phyloP scores from a whole-genome alignment of 1,140 invertebrate genomes.

The Trypoxylus dichotomus region DNA sequence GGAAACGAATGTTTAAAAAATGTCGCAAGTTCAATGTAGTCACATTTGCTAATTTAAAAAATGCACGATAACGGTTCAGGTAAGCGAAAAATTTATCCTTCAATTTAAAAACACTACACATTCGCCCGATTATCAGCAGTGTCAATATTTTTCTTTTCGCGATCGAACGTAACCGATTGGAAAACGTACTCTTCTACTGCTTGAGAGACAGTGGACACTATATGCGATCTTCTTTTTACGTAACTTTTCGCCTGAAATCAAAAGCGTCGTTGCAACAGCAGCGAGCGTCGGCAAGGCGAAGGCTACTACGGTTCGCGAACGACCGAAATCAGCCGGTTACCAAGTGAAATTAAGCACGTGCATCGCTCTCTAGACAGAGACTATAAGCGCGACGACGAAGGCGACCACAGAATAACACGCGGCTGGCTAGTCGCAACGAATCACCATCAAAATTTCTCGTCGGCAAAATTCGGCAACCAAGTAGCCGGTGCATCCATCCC shows the following conservation, averaged over 20 bases:
- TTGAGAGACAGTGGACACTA: neutral
- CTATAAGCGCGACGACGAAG: neutral
- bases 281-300: constrained; percentile 11
- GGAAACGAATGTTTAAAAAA: no score
- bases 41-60: no score
- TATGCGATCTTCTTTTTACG: neutral
- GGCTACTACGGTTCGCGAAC: constrained; percentile 25
- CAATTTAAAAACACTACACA: no score
- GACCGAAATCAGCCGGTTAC: constrained; percentile 33
- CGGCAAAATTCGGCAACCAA: constrained; percentile 16
- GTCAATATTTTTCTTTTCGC: no score
- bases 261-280: neutral
- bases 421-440: neutral
- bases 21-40: no score
- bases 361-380: neutral
- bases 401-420: neutral
- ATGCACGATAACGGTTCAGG: no score
- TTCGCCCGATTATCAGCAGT: no score
- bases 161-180: neutral
- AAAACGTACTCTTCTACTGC: neutral
- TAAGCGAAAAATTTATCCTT: no score
- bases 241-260: neutral
- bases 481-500: neutral
- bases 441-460: neutral
- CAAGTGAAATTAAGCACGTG: constrained; percentile 33